Evolutionary conservation across 2,888 invertebrate species (phyloP).

Genomic region (Neoaliturus tenellus): DNA sequence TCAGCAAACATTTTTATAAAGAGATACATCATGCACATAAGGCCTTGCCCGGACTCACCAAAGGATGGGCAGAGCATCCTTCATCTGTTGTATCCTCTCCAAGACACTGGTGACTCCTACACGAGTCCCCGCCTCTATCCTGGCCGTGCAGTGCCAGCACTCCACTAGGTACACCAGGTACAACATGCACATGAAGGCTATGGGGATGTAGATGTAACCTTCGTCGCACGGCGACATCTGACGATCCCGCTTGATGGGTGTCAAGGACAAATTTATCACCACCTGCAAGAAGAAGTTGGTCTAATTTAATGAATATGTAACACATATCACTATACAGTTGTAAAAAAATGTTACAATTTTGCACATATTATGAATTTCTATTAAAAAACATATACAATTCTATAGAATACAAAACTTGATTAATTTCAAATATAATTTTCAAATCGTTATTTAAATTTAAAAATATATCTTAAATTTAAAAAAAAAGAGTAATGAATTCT

Average conservation of each 20-base stretch:
- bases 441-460: too few species aligned
- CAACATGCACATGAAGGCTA: slow-evolving; percentile 85
- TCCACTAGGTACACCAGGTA: slow-evolving; percentile 90
- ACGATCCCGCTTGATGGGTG: slow-evolving; percentile 78
- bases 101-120: slow-evolving; percentile 81
- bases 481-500: too few species aligned
- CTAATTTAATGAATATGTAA: too few species aligned
- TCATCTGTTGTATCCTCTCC: slow-evolving; percentile 80
- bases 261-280: slow-evolving; percentile 79
- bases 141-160: slow-evolving; percentile 87
- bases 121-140: slow-evolving; percentile 80
- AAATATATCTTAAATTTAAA: too few species aligned
- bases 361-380: too few species aligned
- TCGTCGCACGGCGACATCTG: slow-evolving; percentile 87
- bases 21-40: slow-evolving; percentile 87
- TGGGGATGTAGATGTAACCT: slow-evolving; percentile 88
- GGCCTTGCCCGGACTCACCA: slow-evolving; percentile 83
- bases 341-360: too few species aligned
- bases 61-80: slow-evolving; percentile 83
- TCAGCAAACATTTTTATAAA: slow-evolving; percentile 95
- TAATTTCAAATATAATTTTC: too few species aligned
- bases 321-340: too few species aligned
- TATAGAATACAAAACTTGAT: too few species aligned
- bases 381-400: too few species aligned
- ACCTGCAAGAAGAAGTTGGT: slow-evolving; percentile 70